Evolutionary conservation across 2,113 vertebrate genomes (phyloP), one percentile per base, ranked within the genome.

Genomic region (Rhea americana): DNA sequence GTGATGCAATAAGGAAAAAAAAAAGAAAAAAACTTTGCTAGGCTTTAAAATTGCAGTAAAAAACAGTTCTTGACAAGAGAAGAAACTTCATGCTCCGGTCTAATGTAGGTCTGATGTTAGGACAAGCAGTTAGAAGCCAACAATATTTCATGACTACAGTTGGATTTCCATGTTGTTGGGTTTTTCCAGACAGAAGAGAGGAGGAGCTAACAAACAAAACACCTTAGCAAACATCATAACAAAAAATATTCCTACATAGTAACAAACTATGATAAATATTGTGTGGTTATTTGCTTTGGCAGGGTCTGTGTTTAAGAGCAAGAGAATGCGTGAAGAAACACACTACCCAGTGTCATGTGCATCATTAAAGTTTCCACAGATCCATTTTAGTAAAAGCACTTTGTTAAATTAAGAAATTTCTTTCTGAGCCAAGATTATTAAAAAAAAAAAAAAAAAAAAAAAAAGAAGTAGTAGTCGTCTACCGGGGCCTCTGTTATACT

Each of bases 251-350:
- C 93, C 86, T 93, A 77, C 95, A 65, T 77, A 82, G 86, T 94
- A 90, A 96, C 91, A 96, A 96, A 61, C 92, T 85, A 82, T 88
- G 94, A 96, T 94, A 96, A 96, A 97, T 96, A 95, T 91, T 48
- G 82, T 85, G 89, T 72, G 61, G 92, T 67, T 97, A 95, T 95
- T 97, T 97, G 89, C 82, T 95, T 97, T 97, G 96, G 95, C 93
- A 13, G 32, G 9, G 55, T 65, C 68, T 94, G 91, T 77, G 84
- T 91, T 95, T 96, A 76, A 93, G 86, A 88, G 62, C 82, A 75
- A 81, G 39, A 94, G 87, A 97, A 96, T 85, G 62, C 89, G 22
- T 96, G 95, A 97, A 92, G 90, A 95, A 95, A 94, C 88, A 94
- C 85, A 96, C 91, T 96, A 93, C 81, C 74, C 72, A 85, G 55